phyloP scores from a whole-genome alignment of 2,888 invertebrate genomes.

The Itoplectis maculator region DNA sequence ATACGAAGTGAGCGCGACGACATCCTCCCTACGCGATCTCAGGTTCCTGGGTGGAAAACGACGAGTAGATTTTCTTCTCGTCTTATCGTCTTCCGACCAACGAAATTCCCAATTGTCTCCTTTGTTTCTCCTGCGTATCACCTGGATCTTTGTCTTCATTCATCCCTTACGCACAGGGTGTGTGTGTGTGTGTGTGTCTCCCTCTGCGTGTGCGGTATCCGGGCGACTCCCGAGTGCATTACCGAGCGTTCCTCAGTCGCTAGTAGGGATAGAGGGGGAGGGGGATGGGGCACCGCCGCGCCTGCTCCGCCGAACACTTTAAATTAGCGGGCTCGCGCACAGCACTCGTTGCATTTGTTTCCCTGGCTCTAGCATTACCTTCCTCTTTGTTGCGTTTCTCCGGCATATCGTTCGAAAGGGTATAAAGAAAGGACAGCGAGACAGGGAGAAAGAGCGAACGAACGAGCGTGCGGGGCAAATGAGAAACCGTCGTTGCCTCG shows the following conservation, averaged over 20 bases:
- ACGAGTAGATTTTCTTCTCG: no score
- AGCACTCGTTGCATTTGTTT: slow-evolving; percentile 53
- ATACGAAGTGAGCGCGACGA: no score
- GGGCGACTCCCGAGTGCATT: neutral
- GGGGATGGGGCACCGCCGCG: no score
- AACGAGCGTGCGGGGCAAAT: neutral
- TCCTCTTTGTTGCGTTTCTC: slow-evolving; percentile 59
- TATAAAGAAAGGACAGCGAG: slow-evolving; percentile 15
- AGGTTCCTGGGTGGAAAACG: no score
- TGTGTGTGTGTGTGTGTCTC: no score
- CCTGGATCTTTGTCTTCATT: no score
- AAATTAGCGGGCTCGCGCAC: slow-evolving; percentile 57
- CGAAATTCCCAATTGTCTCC: no score
- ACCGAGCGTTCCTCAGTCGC: neutral
- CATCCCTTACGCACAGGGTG: slow-evolving; percentile 12
- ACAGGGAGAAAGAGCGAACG: no score
- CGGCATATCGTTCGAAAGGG: slow-evolving; percentile 45
- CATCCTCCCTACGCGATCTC: no score
- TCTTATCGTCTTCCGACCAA: no score
- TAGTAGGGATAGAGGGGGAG: no score
- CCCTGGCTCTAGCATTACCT: slow-evolving; percentile 54
- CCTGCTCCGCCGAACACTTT: slow-evolving; percentile 49
- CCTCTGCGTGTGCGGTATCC: neutral
- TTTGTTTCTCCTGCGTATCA: no score
- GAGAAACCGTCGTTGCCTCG: slow-evolving; percentile 12